phyloP scores from a whole-genome alignment of 1,140 invertebrate genomes.

The Drosophila persimilis region DNA sequence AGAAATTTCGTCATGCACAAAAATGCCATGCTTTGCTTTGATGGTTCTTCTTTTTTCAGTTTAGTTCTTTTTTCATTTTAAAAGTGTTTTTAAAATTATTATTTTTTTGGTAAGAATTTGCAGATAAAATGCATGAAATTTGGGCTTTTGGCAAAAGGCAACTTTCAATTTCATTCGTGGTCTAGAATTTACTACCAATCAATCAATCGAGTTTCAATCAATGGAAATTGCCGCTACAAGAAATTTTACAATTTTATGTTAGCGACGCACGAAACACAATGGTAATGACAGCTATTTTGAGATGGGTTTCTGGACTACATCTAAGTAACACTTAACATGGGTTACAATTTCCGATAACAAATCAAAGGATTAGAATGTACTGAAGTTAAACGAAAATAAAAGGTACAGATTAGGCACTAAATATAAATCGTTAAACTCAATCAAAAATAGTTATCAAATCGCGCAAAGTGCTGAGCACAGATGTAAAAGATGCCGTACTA shows the following conservation, averaged over 20 bases:
- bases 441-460: conserved; percentile 34
- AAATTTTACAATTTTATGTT: conserved; percentile 26
- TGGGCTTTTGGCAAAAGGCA: conserved; percentile 18
- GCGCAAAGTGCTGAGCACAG: conserved; percentile 57
- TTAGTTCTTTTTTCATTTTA: conserved; percentile 23
- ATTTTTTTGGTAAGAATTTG: conserved; percentile 41
- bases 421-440: conserved; percentile 35
- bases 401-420: conserved; percentile 25
- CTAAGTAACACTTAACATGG: conserved; percentile 40
- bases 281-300: conserved; percentile 28
- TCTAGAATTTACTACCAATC: conserved; percentile 32
- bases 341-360: conserved; percentile 16
- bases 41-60: conserved; percentile 36
- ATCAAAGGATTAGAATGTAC: conserved; percentile 3
- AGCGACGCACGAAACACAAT: conserved; percentile 36
- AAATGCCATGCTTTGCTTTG: conserved; percentile 80
- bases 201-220: conserved; percentile 15
- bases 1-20: conserved; percentile 78
- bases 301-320: conserved; percentile 30
- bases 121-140: conserved; percentile 45
- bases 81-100: conserved; percentile 40
- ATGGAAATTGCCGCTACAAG: conserved; percentile 22
- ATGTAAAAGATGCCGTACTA: conserved; percentile 15
- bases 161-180: conserved; percentile 35
- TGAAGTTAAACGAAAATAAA: conserved; percentile 20